A percentile compares a stretch with the other conserved stretches of the same genome.
These are phyloP conservation scores for Platysteira castanea DNA, from an alignment of 2,113 vertebrate species.

Conservation along the genomic window DNA sequence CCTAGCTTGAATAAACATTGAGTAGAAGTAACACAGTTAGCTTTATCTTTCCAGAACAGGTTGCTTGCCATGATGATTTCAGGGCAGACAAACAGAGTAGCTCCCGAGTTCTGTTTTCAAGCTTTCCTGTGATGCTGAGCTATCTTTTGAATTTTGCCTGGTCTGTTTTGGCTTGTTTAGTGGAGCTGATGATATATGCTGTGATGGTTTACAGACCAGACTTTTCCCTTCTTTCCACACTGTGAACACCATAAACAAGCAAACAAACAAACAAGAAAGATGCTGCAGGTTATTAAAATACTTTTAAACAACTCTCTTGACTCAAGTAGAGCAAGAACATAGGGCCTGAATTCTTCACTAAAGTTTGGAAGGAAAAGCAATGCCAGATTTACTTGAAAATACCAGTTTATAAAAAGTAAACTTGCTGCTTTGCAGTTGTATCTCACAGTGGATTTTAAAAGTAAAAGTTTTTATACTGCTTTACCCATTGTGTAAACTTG, in stretches of 20 bases:
- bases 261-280: background rate
- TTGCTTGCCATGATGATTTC: background rate
- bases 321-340: background rate
- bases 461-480: background rate
- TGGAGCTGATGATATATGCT: background rate
- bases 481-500: background rate
- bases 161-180: background rate
- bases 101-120: background rate
- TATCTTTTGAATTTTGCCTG: background rate
- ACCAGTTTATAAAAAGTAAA: background rate
- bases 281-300: background rate
- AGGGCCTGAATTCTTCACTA: background rate
- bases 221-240: background rate
- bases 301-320: background rate
- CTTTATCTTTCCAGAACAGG: conserved; percentile 19
- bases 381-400: background rate
- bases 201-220: background rate
- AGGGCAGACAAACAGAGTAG: background rate
- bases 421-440: background rate
- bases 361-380: background rate
- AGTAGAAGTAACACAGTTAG: background rate
- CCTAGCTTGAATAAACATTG: background rate
- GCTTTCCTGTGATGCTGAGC: background rate
- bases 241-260: background rate
- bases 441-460: background rate